Evolutionary conservation across 2,797 vertebrate genomes (phyloP), one percentile per base, ranked within the genome.

Genomic region (Neostethus bicornis): DNA sequence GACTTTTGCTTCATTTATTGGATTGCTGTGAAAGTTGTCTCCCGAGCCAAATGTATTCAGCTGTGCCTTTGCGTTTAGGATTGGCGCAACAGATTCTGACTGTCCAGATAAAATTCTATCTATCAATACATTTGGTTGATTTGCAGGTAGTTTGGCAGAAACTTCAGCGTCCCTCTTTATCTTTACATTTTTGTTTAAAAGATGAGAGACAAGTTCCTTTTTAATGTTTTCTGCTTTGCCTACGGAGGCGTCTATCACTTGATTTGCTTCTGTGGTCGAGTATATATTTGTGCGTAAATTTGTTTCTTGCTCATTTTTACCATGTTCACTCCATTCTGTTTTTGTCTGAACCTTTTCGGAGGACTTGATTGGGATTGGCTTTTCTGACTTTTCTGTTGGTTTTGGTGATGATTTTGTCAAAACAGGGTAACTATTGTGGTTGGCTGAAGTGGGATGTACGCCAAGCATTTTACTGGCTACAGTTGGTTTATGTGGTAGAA

Each of bases 201-300:
- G 17, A 51, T 39, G 38, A 32, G 38, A 51, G 17, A 20, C 1
- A 24, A 29, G 20, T 51, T 48, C 81, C 4, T 32, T 25, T 26
- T 61, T 34, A 48, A 20, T 42, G 17, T 57, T 70, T 53, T 75
- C 57, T 70, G 51, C 11, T 43, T 4, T 52, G 17, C 4, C 2
- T 28, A 60, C 3, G 43, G n/a, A 5, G 0, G 17, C 49, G 57
- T 61, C 34, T 54, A 7, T 39, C 42, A 39, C 12, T 32, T 29
- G 10, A 44, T 7, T 3, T 2, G 50, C 41, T 28, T 4, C 41
- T 32, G 20, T 41, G 4, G 17, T 23, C 66, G 14, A 68, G 29
- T 48, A 54, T 21, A 50, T 26, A 14, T 61, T 66, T 68, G 47
- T 9, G 26, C 42, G 14, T 3, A 67, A 23, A 68, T 17, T 2